Conservation (phyloP, 2,113 vertebrate genomes). For the Pelmatolapia mariae region DNA sequence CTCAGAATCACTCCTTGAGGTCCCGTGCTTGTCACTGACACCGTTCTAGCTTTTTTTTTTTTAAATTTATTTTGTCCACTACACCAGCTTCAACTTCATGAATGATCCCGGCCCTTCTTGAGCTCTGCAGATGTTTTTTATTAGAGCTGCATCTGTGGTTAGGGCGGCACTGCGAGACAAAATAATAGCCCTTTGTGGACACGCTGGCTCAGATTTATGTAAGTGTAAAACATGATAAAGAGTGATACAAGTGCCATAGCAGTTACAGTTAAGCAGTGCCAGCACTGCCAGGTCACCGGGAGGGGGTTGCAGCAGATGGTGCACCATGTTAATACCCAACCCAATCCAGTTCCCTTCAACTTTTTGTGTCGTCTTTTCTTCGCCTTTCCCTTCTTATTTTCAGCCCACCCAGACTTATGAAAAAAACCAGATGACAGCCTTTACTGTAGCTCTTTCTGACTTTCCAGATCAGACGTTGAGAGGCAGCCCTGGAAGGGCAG, state of each 20-base stretch:
- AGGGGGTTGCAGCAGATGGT: slow-evolving; percentile 36
- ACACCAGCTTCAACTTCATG: neutral
- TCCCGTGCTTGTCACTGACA: neutral
- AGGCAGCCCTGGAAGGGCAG: neutral
- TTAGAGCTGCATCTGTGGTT: slow-evolving; percentile 37
- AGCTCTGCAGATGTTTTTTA: slow-evolving; percentile 40
- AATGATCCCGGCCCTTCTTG: slow-evolving; percentile 10
- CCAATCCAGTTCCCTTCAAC: neutral
- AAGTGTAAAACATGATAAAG: slow-evolving; percentile 46
- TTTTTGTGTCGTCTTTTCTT: neutral
- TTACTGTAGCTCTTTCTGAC: neutral
- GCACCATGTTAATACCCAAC: neutral
- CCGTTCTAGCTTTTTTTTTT: neutral
- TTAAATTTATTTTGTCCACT: neutral
- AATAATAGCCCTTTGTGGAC: slow-evolving; percentile 26
- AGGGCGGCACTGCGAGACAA: neutral
- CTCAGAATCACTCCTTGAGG: slow-evolving; percentile 11
- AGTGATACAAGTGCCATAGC: neutral
- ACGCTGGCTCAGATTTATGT: slow-evolving; percentile 33
- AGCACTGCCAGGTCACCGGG: slow-evolving; percentile 16
- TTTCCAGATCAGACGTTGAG: neutral
- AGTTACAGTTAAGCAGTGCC: slow-evolving; percentile 15
- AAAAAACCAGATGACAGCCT: neutral
- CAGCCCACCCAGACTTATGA: slow-evolving; percentile 16
- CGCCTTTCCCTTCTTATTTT: neutral